A percentile compares a stretch with the other conserved stretches of the same genome.
Conservation (phyloP, 2,888 invertebrate genomes). For the Agonopterix subpropinquella region DNA sequence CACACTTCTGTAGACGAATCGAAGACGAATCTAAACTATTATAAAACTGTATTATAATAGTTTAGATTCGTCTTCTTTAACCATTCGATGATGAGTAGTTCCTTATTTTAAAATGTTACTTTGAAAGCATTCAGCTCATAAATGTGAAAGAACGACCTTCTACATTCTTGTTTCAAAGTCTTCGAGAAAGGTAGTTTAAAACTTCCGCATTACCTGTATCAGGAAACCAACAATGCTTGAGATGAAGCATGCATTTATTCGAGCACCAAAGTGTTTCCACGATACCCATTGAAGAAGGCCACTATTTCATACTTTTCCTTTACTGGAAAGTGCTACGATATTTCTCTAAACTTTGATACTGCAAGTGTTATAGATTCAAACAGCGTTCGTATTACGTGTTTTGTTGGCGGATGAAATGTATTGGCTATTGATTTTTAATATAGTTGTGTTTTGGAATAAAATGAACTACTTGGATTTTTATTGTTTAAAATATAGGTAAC, state of each 20-base stretch:
- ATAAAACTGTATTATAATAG: no score
- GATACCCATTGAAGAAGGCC: conserved; percentile 20
- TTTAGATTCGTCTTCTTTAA: no score
- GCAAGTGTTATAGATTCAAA: conserved; percentile 29
- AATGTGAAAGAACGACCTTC: no score
- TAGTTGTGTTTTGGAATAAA: background rate
- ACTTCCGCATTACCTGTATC: conserved; percentile 13
- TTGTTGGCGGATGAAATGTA: conserved; percentile 20
- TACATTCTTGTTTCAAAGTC: no score
- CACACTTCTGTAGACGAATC: no score
- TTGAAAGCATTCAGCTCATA: no score
- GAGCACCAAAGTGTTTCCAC: conserved; percentile 22
- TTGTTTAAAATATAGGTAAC: no score
- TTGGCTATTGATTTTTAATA: conserved; percentile 7
- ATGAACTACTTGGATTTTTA: no score
- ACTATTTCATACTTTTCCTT: conserved; percentile 39
- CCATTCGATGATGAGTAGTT: no score
- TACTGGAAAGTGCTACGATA: conserved; percentile 29
- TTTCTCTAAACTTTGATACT: conserved; percentile 36
- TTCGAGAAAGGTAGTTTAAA: background rate
- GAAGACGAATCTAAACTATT: no score
- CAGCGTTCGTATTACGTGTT: conserved; percentile 21
- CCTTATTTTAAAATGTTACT: no score
- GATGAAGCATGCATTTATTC: conserved; percentile 20
- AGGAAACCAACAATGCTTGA: conserved; percentile 14